Conservation (phyloP, 2,113 vertebrate species). For the Etheostoma spectabile region DNA sequence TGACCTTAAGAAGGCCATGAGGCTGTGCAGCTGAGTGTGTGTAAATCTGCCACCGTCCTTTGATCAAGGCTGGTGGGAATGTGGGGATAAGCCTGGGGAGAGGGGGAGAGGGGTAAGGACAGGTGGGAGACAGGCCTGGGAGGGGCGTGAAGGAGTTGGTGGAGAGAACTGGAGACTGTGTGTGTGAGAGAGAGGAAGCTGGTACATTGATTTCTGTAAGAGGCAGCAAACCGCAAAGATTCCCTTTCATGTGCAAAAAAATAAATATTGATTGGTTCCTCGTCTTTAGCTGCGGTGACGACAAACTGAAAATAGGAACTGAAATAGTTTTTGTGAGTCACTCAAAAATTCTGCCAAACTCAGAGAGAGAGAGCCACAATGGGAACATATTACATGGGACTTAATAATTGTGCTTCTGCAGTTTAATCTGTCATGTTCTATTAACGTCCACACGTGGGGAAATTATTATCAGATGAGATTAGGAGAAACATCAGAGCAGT, state of each 20-base stretch:
- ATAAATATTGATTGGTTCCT: constrained; percentile 59
- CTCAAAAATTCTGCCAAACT: constrained; percentile 26
- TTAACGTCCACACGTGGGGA: constrained; percentile 31
- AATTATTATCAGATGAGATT: constrained; percentile 16
- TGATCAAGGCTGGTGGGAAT: constrained; percentile 70
- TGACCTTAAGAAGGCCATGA: constrained; percentile 64
- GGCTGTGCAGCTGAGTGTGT: constrained; percentile 74
- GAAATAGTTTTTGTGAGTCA: constrained; percentile 54
- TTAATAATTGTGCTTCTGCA: constrained; percentile 31
- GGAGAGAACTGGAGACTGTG: background rate
- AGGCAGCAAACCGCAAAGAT: constrained; percentile 45
- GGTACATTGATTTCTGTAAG: constrained; percentile 61
- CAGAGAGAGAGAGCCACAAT: constrained; percentile 13
- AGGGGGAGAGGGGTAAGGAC: constrained; percentile 34
- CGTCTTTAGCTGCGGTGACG: constrained; percentile 38
- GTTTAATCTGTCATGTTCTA: constrained; percentile 44
- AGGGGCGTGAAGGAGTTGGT: background rate
- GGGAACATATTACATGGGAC: constrained; percentile 37
- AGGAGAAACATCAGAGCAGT: constrained; percentile 26
- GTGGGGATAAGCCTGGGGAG: constrained; percentile 21
- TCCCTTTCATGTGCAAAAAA: constrained; percentile 61
- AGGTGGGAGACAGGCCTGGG: constrained; percentile 44
- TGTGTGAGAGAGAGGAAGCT: constrained; percentile 45
- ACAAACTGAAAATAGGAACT: constrained; percentile 54
- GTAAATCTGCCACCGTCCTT: constrained; percentile 73